Evolutionary conservation across 1,140 invertebrate species (phyloP).

Genomic region (Anastrepha ludens): DNA sequence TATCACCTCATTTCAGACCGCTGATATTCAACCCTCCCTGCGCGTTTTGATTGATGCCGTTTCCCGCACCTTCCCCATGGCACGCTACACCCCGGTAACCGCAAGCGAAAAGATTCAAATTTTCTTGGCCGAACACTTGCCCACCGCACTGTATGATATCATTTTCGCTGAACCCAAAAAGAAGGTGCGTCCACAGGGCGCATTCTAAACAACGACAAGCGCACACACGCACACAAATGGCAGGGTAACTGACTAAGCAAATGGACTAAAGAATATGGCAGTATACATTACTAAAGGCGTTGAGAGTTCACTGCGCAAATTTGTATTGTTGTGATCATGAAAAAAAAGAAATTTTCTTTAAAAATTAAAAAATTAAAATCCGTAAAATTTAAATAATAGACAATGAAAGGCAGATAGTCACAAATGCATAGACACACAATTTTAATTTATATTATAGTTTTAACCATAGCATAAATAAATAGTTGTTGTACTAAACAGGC

Average conservation of each 20-base stretch:
- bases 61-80: conserved; percentile 86
- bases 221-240: too few relatives aligned
- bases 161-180: conserved; percentile 74
- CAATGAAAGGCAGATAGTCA: neutral
- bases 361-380: neutral
- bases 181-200: conserved; percentile 56
- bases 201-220: neutral
- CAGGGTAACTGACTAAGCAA: neutral
- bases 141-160: conserved; percentile 84
- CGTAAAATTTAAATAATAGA: neutral
- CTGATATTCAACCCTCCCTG: conserved; percentile 82
- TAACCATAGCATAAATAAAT: neutral
- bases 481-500: conserved; percentile 36
- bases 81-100: conserved; percentile 86
- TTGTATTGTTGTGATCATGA: conserved; percentile 7
- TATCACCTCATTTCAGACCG: conserved; percentile 76
- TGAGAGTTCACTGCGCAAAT: conserved; percentile 17
- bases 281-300: neutral
- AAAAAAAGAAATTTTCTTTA: neutral
- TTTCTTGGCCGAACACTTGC: conserved; percentile 85
- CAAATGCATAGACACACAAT: neutral
- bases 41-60: conserved; percentile 83
- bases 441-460: neutral
- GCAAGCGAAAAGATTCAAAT: conserved; percentile 84
- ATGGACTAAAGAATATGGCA: neutral